Percentiles rank a stretch among this genome's conserved stretches.
Evolutionary conservation across 2,113 vertebrate genomes (phyloP).

Genomic region (Himantopus leucocephalus): DNA sequence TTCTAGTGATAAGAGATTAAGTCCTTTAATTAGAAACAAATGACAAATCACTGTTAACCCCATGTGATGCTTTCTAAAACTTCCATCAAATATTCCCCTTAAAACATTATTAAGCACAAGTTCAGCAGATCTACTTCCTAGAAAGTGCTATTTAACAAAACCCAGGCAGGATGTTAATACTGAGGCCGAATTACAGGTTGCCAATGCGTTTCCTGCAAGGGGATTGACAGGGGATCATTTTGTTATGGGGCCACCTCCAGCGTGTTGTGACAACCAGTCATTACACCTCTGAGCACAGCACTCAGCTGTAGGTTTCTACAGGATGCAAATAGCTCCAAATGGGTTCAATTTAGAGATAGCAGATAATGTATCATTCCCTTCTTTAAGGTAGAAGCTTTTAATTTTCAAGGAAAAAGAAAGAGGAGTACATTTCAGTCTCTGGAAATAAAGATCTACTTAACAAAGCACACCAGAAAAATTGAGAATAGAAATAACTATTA

Average conservation of each 20-base stretch:
- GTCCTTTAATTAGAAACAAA: slow-evolving; percentile 90
- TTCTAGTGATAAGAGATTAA: slow-evolving; percentile 95
- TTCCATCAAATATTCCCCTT: slow-evolving; percentile 89
- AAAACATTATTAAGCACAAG: slow-evolving; percentile 96
- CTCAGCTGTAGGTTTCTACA: slow-evolving; percentile 95
- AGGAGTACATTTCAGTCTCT: slow-evolving; percentile 66
- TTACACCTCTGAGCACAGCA: slow-evolving; percentile 93
- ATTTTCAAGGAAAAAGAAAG: slow-evolving; percentile 72
- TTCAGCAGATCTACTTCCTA: slow-evolving; percentile 97
- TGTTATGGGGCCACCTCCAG: slow-evolving; percentile 94
- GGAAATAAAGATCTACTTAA: slow-evolving; percentile 70
- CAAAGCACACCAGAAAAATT: background rate
- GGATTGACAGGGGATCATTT: slow-evolving; percentile 99
- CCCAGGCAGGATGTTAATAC: slow-evolving; percentile 91
- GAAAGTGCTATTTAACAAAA: slow-evolving; percentile 99
- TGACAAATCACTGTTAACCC: slow-evolving; percentile 99
- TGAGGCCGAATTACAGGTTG: slow-evolving; percentile 96
- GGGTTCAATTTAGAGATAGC: slow-evolving; percentile 91
- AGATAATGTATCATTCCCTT: slow-evolving; percentile 87
- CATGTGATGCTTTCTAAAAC: slow-evolving; percentile 82
- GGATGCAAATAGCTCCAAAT: slow-evolving; percentile 99
- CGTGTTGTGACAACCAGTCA: slow-evolving; percentile 99
- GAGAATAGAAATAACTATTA: slow-evolving; percentile 55
- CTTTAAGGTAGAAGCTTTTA: slow-evolving; percentile 85
- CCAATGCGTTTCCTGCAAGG: slow-evolving; percentile 86